Base-by-base conservation (phyloP, 2,797 vertebrate species). In the Podarcis lilfordi region DNA sequence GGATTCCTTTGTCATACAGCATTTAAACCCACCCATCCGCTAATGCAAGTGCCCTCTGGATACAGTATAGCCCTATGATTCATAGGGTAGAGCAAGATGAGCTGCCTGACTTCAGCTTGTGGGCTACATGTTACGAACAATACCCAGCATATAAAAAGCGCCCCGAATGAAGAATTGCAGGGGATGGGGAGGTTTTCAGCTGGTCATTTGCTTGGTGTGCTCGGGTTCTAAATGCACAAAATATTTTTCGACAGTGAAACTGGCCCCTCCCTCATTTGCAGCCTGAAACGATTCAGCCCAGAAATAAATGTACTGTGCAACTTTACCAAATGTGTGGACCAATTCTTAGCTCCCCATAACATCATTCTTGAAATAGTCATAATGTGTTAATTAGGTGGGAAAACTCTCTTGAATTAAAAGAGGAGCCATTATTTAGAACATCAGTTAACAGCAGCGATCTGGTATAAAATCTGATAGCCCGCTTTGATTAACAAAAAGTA, bases 351-450 rank as follows among this genome's bases (percentile, higher is more conserved):
- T 80, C 32, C 40, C 35, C 68, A 59, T 72, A 80, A 37, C 9
- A 59, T 29, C 25, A 59, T 40, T 61, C 66, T 80, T 45, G 37
- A 85, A 89, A 85, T 85, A 89, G 71, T 74, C 55, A 50, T 29
- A 59, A 55, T 75, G 83, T 89, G 88, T 85, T 81, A 85, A 89
- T 81, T 88, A 88, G 87, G 59, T 85, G 79, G 45, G 61, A 69
- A 90, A 84, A 74, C 27, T 37, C 66, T 66, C 66, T 74, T 10
- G 40, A 50, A 79, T 45, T 43, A 69, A 37, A 59, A 76, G 82
- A 83, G 19, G 19, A 19, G 25, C 4, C 37, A 45, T 61, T 85
- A 7, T 43, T 88, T 72, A 59, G 21, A 25, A 61, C 9, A 17
- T 43, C 17, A 61, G 66, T 88, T 82, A 88, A 84, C 27, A 84